Evolutionary conservation across 2,113 vertebrate species (phyloP), one percentile per base, ranked within the genome.

Genomic region (Sylvilagus bachmani): DNA sequence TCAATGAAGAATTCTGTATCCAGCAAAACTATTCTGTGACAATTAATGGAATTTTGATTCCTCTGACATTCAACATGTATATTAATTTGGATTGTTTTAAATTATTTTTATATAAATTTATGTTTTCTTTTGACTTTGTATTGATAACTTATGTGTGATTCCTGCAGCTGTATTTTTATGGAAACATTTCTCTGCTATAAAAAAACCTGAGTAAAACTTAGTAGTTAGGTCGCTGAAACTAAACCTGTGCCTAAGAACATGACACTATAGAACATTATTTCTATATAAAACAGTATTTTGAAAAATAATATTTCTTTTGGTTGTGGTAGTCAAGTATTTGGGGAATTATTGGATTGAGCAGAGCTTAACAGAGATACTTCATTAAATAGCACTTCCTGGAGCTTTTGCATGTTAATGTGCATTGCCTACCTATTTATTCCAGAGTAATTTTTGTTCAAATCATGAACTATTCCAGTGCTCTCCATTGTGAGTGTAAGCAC

Each of bases 31-130:
- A 86, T 53, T n/a, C 27, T 85, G 10, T 89, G 33, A 84, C 75
- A 95, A 90, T 44, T 73, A 51, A 92, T 53, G 5, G 24, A 51
- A 85, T 90, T 93, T 96, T 95, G 31, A 78, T 91, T 89, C 31
- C 80, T 17, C 51, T 75, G 64, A 8, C 1, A 66, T 85, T 91
- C 33, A 91, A 16, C 6, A 80, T 75, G 71, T 25, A 71, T 51
- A 71, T 90, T 74, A 81, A 66, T 91, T 80, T 44, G 44, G 44
- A 44, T 44, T 44, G 44, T 89, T 19, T 36, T 75, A 16, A 24
- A 36, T 82, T 95, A 67, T 89, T 80, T 66, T 62, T 89, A 19
- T 88, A 81, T 17, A 93, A 29, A 44, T 82, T 93, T 33, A 0
- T 66, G 17, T 78, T 93, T 95, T 83, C 71, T 80, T 87, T 81